A percentile compares a stretch with the other conserved stretches of the same genome.
Evolutionary conservation across 2,797 vertebrate genomes (phyloP).

Genomic region (Neoniphon sammara): DNA sequence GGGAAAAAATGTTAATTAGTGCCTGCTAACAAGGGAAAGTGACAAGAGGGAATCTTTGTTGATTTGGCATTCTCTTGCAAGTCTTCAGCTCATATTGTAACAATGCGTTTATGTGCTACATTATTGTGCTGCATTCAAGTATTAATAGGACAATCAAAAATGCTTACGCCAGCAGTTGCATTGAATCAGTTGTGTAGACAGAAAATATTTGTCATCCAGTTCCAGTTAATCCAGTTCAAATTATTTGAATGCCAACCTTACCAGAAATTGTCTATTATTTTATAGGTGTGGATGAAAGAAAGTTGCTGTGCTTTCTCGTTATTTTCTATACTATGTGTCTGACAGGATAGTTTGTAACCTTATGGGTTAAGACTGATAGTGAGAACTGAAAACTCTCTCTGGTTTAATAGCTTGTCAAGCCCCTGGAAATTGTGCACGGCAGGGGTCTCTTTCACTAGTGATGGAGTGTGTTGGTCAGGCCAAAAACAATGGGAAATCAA

Average conservation of each 20-base stretch:
- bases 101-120: conserved; percentile 39
- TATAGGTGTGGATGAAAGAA: not conserved
- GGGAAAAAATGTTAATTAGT: conserved; percentile 74
- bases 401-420: conserved; percentile 77
- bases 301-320: not conserved
- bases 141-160: conserved; percentile 54
- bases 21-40: conserved; percentile 74
- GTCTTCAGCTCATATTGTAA: conserved; percentile 55
- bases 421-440: conserved; percentile 78
- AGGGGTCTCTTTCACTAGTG: conserved; percentile 79
- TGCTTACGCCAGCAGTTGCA: conserved; percentile 54
- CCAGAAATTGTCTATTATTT: not conserved
- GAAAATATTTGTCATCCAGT: not conserved
- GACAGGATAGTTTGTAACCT: conserved; percentile 42
- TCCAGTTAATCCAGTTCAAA: not conserved
- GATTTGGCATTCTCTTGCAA: conserved; percentile 69
- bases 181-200: conserved; percentile 18
- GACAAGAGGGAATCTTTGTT: conserved; percentile 71
- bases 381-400: conserved; percentile 67
- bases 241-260: conserved; percentile 20
- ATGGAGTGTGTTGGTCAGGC: conserved; percentile 77
- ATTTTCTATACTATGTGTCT: conserved; percentile 34
- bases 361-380: conserved; percentile 30
- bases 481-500: conserved; percentile 84
- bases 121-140: conserved; percentile 43